phyloP scores from a whole-genome alignment of 2,888 invertebrate species.

The Metopia argyrocephala region DNA sequence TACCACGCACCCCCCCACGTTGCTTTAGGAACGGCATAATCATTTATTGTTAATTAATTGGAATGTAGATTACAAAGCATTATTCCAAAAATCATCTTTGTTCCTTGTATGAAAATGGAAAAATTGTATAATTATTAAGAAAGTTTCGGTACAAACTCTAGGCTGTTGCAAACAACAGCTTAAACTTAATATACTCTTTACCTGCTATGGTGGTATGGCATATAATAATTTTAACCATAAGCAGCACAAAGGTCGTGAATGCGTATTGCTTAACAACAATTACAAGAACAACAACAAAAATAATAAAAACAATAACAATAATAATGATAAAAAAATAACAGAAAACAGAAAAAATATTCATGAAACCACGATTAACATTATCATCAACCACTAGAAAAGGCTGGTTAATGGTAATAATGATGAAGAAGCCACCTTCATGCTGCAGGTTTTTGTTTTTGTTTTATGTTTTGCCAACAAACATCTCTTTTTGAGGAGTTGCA shows the following conservation, averaged over 20 bases:
- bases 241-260: constrained; percentile 65
- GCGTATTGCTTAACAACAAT: constrained; percentile 62
- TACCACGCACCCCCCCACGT: too few relatives aligned
- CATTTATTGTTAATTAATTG: too few relatives aligned
- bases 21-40: too few relatives aligned
- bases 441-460: constrained; percentile 59
- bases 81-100: too few relatives aligned
- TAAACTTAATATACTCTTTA: not conserved
- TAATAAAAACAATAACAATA: constrained; percentile 27
- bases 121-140: too few relatives aligned
- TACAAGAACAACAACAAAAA: constrained; percentile 21
- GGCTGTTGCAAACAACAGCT: not conserved
- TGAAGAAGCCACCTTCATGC: constrained; percentile 62
- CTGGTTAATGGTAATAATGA: constrained; percentile 36
- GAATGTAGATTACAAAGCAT: too few relatives aligned
- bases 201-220: not conserved
- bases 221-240: constrained; percentile 41
- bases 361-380: constrained; percentile 19
- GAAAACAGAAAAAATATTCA: constrained; percentile 15
- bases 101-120: too few relatives aligned
- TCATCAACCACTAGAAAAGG: not conserved
- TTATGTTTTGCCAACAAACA: too few relatives aligned
- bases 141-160: too few relatives aligned
- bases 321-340: constrained; percentile 11
- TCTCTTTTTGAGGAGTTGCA: too few relatives aligned